Conservation (phyloP, 2,797 vertebrate genomes). For the Micropoecilia bifurca region DNA sequence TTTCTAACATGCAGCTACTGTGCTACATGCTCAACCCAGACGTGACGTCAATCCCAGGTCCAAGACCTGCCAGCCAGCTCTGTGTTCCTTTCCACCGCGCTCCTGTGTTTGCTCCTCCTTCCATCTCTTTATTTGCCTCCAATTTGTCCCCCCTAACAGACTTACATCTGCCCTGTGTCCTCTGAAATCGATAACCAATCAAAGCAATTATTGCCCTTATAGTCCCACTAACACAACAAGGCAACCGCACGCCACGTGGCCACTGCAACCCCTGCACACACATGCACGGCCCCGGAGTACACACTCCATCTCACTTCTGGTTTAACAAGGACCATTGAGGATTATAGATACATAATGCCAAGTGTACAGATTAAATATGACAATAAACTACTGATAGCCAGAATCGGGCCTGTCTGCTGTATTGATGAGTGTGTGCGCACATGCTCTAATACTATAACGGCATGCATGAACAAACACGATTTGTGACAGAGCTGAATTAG, state of each 20-base stretch:
- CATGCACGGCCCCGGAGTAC: constrained; percentile 66
- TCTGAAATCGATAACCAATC: constrained; percentile 81
- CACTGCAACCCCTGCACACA: constrained; percentile 34
- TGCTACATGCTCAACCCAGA: background rate
- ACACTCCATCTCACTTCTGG: constrained; percentile 74
- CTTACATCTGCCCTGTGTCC: constrained; percentile 52
- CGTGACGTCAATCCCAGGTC: background rate
- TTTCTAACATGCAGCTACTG: background rate
- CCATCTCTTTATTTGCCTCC: constrained; percentile 66
- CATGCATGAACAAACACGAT: constrained; percentile 84
- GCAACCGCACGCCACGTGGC: constrained; percentile 41
- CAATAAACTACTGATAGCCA: constrained; percentile 82
- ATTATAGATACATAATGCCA: constrained; percentile 77
- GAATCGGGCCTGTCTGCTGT: constrained; percentile 73
- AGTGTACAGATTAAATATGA: constrained; percentile 84
- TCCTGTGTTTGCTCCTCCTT: constrained; percentile 61
- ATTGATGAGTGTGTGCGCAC: constrained; percentile 38
- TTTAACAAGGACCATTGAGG: constrained; percentile 76
- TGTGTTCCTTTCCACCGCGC: background rate
- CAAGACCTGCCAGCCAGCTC: background rate
- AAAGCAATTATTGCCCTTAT: constrained; percentile 80
- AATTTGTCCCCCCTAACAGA: constrained; percentile 43
- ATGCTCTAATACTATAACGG: constrained; percentile 68
- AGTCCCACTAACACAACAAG: constrained; percentile 65
- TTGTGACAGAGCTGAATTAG: constrained; percentile 81